These are phyloP conservation scores for Nomada lathburiana DNA, from an alignment of 2,888 invertebrate genomes.

Conservation along the genomic window DNA sequence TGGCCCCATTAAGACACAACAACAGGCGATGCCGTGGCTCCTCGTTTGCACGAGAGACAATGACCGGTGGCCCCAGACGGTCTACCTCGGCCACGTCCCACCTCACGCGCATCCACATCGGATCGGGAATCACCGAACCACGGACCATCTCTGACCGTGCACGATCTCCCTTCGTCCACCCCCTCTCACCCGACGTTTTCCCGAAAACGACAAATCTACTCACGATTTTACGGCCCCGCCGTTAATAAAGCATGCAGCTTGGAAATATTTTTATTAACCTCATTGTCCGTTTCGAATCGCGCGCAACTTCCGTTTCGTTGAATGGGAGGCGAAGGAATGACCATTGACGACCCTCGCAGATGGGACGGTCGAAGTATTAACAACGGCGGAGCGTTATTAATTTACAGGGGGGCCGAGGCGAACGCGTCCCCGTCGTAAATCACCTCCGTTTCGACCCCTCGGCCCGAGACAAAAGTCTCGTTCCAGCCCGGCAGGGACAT, in stretches of 20 bases:
- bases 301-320: not conserved
- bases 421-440: constrained; percentile 11
- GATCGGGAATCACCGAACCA: not conserved
- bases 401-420: constrained; percentile 2
- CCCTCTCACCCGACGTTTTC: not conserved
- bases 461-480: constrained; percentile 14
- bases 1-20: constrained; percentile 65
- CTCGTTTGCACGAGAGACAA: constrained; percentile 63
- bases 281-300: not conserved
- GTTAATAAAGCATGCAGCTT: no score
- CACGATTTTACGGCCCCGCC: no score
- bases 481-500: constrained; percentile 11
- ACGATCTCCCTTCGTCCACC: not conserved
- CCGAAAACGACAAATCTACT: no score
- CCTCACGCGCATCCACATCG: constrained; percentile 28
- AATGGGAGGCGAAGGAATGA: not conserved
- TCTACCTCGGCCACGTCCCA: constrained; percentile 37
- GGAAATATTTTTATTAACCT: no score
- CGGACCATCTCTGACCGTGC: not conserved
- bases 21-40: constrained; percentile 50
- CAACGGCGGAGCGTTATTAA: constrained; percentile 11
- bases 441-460: constrained; percentile 7
- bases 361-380: not conserved
- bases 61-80: constrained; percentile 60
- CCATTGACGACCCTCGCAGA: not conserved